Evolutionary conservation across 2,797 vertebrate genomes (phyloP), one percentile per base, ranked within the genome.

Genomic region (Kryptolebias ocellatus): DNA sequence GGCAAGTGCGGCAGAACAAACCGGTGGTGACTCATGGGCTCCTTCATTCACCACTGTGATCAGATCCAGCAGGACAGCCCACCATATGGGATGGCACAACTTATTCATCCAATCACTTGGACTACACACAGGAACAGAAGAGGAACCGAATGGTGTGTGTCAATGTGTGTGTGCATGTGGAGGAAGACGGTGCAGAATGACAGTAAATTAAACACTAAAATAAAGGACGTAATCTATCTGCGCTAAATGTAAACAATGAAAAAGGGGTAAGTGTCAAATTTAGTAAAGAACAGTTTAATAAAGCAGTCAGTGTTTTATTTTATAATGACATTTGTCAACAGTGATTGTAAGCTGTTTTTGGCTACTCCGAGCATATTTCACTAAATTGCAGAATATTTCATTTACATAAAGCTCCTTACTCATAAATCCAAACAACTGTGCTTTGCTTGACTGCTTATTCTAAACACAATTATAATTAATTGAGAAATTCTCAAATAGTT

Each of bases 71-170:
- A 85, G 91, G 93, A 94, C 93, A 92, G 84, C 83, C 84, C 83
- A 91, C 92, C 92, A 93, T 94, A 94, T 94, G 93, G 92, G 92
- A 93, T 90, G 89, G 89, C 90, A 90, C 86, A 91, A 91, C 91
- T 91, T 92, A 93, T 92, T 93, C 90, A 89, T 91, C 90, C 86
- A 92, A 92, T 90, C 89, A 91, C 86, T 80, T 54, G 68, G 63
- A 80, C 67, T 78, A 85, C 88, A 92, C 90, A 87, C 87, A 86
- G 80, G 85, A 87, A 78, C 80, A 70, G 76, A 72, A 80, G 71
- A 83, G 76, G 70, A 73, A 68, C 73, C 68, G 63, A 68, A 64
- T 72, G 78, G 67, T 79, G 66, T 72, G 80, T 52, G 59, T 61
- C 46, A 24, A 37, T 0, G 70, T 71, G 39, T 53, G n/a, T 54